phyloP scores from a whole-genome alignment of 2,797 vertebrate genomes.

The Hydrocynus forskahlii region DNA sequence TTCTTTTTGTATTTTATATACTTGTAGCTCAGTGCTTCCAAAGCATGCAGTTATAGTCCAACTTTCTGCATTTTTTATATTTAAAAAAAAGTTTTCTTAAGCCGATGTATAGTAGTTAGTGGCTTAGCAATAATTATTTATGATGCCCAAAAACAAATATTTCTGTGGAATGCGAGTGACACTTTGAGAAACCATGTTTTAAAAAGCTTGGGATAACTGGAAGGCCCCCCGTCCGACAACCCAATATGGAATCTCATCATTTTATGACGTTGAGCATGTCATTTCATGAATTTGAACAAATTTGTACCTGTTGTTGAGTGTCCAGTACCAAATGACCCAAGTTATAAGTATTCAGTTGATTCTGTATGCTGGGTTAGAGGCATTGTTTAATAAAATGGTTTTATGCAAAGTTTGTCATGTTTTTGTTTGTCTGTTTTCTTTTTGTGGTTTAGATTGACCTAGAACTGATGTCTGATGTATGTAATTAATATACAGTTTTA shows the following conservation, averaged over 20 bases:
- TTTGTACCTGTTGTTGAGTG: conserved; percentile 49
- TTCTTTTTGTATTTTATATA: conserved; percentile 78
- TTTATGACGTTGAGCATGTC: conserved; percentile 51
- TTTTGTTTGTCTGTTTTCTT: neutral
- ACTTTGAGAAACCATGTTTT: conserved; percentile 63
- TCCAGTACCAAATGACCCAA: conserved; percentile 48
- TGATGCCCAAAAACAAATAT: conserved; percentile 49
- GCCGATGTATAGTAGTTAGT: conserved; percentile 60
- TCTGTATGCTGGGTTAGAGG: conserved; percentile 63
- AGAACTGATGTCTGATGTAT: too few species aligned
- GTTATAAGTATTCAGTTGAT: conserved; percentile 62
- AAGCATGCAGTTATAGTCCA: conserved; percentile 74
- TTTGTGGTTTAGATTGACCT: neutral
- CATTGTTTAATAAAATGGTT: conserved; percentile 62
- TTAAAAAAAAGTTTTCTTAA: conserved; percentile 65
- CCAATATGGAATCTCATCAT: conserved; percentile 37
- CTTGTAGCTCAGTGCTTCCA: conserved; percentile 77
- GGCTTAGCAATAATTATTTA: conserved; percentile 73
- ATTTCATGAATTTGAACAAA: conserved; percentile 56
- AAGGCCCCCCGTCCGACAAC: conserved; percentile 49
- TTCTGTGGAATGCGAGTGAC: conserved; percentile 60
- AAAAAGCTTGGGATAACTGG: conserved; percentile 56
- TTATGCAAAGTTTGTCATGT: conserved; percentile 36
- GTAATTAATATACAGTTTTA: too few species aligned
- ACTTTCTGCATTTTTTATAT: conserved; percentile 79